A percentile compares a stretch with the other conserved stretches of the same genome.
Evolutionary conservation across 2,113 vertebrate species (phyloP).

Genomic region (Psammodynastes pulverulentus): DNA sequence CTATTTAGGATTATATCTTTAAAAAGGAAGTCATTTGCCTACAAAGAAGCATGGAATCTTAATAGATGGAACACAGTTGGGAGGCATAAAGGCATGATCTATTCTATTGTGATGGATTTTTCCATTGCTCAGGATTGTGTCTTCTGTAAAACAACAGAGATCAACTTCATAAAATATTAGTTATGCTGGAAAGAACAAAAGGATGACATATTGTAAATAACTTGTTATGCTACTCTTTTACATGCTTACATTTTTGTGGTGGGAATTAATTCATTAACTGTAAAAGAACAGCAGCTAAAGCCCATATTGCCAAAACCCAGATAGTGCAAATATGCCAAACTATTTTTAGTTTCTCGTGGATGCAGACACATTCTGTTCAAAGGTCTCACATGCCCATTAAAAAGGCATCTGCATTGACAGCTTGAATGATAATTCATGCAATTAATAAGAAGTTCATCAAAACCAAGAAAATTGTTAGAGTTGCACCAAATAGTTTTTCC

Average conservation of each 20-base stretch:
- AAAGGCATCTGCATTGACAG: not conserved
- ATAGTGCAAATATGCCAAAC: not conserved
- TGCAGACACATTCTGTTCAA: constrained; percentile 24
- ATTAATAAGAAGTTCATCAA: constrained; percentile 1
- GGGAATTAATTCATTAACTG: constrained; percentile 17
- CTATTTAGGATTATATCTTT: not conserved
- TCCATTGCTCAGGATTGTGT: not conserved
- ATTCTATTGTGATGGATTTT: not conserved
- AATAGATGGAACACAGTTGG: not conserved
- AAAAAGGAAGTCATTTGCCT: not conserved
- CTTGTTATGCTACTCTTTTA: not conserved
- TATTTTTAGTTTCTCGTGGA: constrained; percentile 1
- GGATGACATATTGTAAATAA: not conserved
- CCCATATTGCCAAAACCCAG: not conserved
- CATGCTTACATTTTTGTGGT: constrained; percentile 3
- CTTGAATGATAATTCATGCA: constrained; percentile 19
- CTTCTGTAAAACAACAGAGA: not conserved
- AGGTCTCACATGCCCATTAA: constrained; percentile 17
- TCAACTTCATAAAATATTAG: constrained; percentile 17
- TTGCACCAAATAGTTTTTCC: not conserved
- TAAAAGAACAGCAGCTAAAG: constrained; percentile 27
- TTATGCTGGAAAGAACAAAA: not conserved
- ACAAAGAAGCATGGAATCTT: not conserved
- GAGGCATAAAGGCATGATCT: too few relatives aligned
- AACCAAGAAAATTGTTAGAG: not conserved